phyloP scores from a whole-genome alignment of 2,888 invertebrate species.

The Polydrusus tereticollis region DNA sequence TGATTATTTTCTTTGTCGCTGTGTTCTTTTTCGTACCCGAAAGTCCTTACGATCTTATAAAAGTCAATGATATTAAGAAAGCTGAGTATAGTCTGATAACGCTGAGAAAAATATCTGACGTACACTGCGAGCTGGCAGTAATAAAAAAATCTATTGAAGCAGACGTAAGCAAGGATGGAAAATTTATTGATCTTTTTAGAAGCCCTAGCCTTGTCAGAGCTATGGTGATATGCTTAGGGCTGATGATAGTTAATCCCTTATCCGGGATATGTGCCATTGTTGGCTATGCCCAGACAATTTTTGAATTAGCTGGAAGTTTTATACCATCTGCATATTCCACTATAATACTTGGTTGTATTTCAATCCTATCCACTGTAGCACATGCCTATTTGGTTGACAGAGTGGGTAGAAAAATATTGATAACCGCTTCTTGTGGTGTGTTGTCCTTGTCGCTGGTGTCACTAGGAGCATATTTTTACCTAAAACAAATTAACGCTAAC shows the following conservation, averaged over 20 bases:
- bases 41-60: constrained; percentile 43
- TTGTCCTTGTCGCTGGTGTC: constrained; percentile 68
- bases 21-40: constrained; percentile 35
- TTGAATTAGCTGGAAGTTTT: constrained; percentile 72
- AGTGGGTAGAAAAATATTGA: constrained; percentile 78
- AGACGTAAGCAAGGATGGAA: constrained; percentile 17
- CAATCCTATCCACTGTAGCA: constrained; percentile 79
- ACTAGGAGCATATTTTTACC: constrained; percentile 66
- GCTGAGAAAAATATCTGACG: constrained; percentile 21
- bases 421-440: constrained; percentile 77
- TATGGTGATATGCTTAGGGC: constrained; percentile 42
- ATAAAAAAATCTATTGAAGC: constrained; percentile 18
- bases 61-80: constrained; percentile 10
- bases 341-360: constrained; percentile 82
- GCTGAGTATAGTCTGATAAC: constrained; percentile 37
- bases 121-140: constrained; percentile 20
- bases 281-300: constrained; percentile 51
- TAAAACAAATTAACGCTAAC: constrained; percentile 64
- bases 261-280: constrained; percentile 49
- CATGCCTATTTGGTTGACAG: constrained; percentile 83
- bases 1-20: neutral
- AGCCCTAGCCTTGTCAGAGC: constrained; percentile 42
- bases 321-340: constrained; percentile 74
- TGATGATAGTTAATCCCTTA: constrained; percentile 49
- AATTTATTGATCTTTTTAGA: constrained; percentile 46